Conservation (phyloP, 2,797 vertebrate genomes). For the Channallabes apus region DNA sequence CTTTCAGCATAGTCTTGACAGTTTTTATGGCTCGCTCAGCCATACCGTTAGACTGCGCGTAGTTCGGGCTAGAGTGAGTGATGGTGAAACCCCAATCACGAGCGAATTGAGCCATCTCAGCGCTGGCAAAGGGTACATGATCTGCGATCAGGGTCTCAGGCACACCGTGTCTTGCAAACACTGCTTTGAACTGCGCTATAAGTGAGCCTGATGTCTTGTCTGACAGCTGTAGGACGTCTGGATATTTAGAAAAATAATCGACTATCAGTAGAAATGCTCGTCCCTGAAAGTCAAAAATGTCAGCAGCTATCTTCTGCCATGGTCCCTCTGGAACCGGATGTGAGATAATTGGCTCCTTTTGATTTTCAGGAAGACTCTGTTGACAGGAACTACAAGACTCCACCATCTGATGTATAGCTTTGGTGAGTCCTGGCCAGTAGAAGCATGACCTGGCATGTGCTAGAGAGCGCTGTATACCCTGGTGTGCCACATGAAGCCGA, state of each 20-base stretch:
- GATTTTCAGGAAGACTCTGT: no score
- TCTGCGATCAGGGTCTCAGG: slow-evolving; percentile 5
- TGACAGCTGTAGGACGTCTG: slow-evolving; percentile 13
- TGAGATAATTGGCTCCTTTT: no score
- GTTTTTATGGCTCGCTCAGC: neutral
- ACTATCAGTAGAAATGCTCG: slow-evolving; percentile 19
- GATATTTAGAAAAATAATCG: slow-evolving; percentile 31
- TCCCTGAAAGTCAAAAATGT: slow-evolving; percentile 18
- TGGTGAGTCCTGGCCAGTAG: no score
- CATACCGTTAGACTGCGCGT: neutral
- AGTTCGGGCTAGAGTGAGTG: slow-evolving; percentile 18
- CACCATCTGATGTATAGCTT: no score
- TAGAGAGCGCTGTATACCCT: no score
- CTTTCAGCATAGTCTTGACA: neutral
- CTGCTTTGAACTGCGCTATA: neutral
- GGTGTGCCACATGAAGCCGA: no score
- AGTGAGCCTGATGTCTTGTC: neutral
- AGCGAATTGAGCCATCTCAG: slow-evolving; percentile 5
- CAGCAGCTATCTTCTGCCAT: no score
- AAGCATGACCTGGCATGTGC: no score
- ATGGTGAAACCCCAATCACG: neutral
- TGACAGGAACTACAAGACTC: no score
- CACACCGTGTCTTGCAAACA: neutral
- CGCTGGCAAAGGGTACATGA: slow-evolving; percentile 15
- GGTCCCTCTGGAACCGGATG: no score